Percentiles rank a stretch among this genome's conserved stretches.
Evolutionary conservation across 2,888 invertebrate species (phyloP).

Genomic region (Tipula unca): DNA sequence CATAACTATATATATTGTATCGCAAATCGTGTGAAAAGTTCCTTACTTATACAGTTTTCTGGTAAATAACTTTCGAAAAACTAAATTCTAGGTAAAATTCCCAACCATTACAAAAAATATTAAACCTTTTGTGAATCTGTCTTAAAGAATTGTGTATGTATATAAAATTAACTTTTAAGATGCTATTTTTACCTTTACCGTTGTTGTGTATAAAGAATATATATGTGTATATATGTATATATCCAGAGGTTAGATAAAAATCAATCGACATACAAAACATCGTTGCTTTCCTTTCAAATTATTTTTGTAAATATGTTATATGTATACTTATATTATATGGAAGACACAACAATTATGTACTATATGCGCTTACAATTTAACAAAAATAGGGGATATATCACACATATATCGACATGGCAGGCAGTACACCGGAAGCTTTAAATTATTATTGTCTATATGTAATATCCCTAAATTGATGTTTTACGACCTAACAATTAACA

Average conservation of each 20-base stretch:
- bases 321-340: too few relatives aligned
- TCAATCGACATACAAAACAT: not conserved
- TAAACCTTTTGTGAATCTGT: not conserved
- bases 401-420: not conserved
- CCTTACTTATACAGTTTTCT: not conserved
- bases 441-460: not conserved
- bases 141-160: not conserved
- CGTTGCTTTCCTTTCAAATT: not conserved
- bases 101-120: not conserved
- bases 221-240: not conserved
- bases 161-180: not conserved
- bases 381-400: not conserved
- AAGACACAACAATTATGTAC: not conserved
- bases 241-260: constrained; percentile 8
- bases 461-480: not conserved
- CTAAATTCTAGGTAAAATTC: not conserved
- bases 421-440: not conserved
- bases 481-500: not conserved
- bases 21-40: not conserved
- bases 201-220: not conserved
- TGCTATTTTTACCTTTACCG: constrained; percentile 15
- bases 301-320: not conserved
- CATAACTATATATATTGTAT: not conserved
- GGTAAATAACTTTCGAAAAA: not conserved
- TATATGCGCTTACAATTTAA: not conserved